These are phyloP conservation scores for Zaprionus ghesquierei DNA, from an alignment of 1,140 invertebrate genomes.

Conservation along the genomic window DNA sequence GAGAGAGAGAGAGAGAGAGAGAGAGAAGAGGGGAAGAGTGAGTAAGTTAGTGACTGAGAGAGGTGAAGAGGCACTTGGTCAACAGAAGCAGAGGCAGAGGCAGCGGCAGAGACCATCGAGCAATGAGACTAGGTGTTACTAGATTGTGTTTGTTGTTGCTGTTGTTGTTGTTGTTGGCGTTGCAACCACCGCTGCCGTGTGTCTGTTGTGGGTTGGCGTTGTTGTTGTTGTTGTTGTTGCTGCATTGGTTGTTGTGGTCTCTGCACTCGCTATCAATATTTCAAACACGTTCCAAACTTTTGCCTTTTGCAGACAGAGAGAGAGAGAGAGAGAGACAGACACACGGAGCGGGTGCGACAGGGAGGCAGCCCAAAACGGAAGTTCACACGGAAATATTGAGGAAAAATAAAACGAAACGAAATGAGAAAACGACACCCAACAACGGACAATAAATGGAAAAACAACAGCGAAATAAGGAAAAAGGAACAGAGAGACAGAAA, in stretches of 20 bases:
- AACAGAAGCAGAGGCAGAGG: slow-evolving; percentile 17
- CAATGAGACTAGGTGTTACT: slow-evolving; percentile 59
- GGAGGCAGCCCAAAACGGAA: slow-evolving; percentile 59
- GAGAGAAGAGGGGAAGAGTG: slow-evolving; percentile 7
- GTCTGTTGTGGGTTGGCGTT: slow-evolving; percentile 15
- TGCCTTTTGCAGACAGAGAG: slow-evolving; percentile 55
- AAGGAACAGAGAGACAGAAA: neutral
- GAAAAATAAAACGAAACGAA: slow-evolving; percentile 61
- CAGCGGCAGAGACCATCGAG: slow-evolving; percentile 34
- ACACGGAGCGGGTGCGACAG: too few relatives aligned
- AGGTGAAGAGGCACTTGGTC: slow-evolving; percentile 5
- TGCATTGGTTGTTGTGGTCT: slow-evolving; percentile 37
- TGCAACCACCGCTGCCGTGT: slow-evolving; percentile 54
- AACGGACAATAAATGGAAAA: slow-evolving; percentile 52
- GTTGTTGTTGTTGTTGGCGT: slow-evolving; percentile 32
- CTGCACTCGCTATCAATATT: slow-evolving; percentile 76
- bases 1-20: neutral
- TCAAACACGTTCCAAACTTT: slow-evolving; percentile 77
- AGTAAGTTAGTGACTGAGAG: slow-evolving; percentile 3
- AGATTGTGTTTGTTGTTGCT: slow-evolving; percentile 31
- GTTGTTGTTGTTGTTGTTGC: neutral
- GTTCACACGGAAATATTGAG: slow-evolving; percentile 80
- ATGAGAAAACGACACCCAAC: slow-evolving; percentile 33
- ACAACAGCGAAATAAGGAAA: slow-evolving; percentile 40
- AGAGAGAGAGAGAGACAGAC: neutral